phyloP scores from a whole-genome alignment of 2,113 vertebrate genomes.

The Mesitornis unicolor region DNA sequence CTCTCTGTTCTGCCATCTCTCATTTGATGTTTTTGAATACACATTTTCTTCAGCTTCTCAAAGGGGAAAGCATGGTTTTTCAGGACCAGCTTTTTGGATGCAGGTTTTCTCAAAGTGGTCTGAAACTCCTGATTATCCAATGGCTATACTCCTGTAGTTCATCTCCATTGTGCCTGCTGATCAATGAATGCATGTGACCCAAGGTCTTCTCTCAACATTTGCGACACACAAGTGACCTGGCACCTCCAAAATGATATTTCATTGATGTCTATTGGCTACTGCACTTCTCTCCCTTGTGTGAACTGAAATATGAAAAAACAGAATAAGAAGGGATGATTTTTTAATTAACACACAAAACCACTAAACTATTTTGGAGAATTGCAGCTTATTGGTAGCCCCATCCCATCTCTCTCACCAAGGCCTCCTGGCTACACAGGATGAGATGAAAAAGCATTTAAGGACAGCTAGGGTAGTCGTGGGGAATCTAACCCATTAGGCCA shows the following conservation, averaged over 20 bases:
- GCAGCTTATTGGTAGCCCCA: not conserved
- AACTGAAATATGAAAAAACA: not conserved
- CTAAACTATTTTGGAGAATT: not conserved
- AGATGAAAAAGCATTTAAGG: not conserved
- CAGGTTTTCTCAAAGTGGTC: not conserved
- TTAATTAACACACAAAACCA: not conserved
- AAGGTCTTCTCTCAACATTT: not conserved
- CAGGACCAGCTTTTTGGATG: not conserved
- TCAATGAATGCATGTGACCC: fast-evolving
- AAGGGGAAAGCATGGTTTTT: not conserved
- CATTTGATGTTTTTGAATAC: not conserved
- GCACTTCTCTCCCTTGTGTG: not conserved
- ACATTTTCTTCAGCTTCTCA: not conserved
- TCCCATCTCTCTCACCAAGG: not conserved
- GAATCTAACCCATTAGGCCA: fast-evolving
- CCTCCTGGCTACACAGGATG: not conserved
- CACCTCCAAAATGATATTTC: not conserved
- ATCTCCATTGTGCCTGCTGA: not conserved
- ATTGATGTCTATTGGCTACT: not conserved
- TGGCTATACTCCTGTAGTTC: not conserved
- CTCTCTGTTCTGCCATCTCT: not conserved
- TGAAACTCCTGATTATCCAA: not conserved
- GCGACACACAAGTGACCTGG: not conserved
- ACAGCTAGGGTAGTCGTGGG: fast-evolving
- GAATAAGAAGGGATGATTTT: not conserved